Evolutionary conservation across 2,888 invertebrate species (phyloP).

Genomic region (Epirrhoe tristata): DNA sequence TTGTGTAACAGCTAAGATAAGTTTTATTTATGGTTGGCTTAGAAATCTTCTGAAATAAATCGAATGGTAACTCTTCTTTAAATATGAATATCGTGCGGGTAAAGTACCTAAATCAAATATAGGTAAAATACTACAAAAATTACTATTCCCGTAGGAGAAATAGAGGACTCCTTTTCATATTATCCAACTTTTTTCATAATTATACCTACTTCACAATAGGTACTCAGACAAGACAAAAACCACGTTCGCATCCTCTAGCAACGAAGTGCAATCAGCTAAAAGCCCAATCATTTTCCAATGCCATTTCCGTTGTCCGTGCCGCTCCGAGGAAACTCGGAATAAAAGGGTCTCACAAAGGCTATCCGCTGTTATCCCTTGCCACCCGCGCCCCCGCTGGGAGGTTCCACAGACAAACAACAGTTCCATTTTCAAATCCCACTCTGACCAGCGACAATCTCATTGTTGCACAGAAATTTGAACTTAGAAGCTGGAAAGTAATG

Average conservation of each 20-base stretch:
- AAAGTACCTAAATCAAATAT: too few species aligned
- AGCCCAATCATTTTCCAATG: constrained; percentile 83
- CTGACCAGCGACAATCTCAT: neutral
- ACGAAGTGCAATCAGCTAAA: constrained; percentile 76
- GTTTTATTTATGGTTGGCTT: too few species aligned
- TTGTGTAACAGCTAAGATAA: too few species aligned
- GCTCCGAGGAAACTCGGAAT: constrained; percentile 68
- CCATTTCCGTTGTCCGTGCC: constrained; percentile 74
- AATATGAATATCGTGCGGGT: too few species aligned
- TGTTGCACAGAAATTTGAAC: neutral
- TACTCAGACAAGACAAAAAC: constrained; percentile 12
- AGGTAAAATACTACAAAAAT: too few species aligned
- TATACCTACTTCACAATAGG: too few species aligned
- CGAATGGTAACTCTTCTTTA: too few species aligned
- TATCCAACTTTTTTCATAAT: too few species aligned
- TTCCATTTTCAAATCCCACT: constrained; percentile 3
- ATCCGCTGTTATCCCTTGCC: constrained; percentile 57
- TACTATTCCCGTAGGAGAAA: too few species aligned
- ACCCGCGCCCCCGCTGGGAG: constrained; percentile 42
- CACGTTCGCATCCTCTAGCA: constrained; percentile 30
- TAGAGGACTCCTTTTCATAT: neutral
- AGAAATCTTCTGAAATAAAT: too few species aligned
- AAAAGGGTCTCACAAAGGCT: constrained; percentile 73
- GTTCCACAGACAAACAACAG: constrained; percentile 12
- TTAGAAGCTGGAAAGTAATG: neutral